Base-by-base conservation (phyloP, 2,888 invertebrate genomes). In the Sesia apiformis region DNA sequence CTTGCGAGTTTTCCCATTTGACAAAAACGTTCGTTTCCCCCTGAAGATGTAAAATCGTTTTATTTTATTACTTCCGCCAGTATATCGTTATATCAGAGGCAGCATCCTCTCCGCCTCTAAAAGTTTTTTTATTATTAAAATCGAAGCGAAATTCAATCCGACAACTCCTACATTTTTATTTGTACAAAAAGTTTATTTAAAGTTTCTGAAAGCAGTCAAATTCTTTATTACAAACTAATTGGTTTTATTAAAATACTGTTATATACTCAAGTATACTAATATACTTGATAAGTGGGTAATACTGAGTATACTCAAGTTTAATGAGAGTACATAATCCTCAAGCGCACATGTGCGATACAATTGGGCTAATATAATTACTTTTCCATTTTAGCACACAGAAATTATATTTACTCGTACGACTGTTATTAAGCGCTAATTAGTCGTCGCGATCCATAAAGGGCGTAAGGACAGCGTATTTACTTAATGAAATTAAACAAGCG, bases 1-100 rank as follows among this genome's bases (percentile, higher is more conserved):
- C 86, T 76, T 72, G 84, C 84, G 81, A 88, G 82, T 86, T 86
- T 86, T 83, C 84, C 84, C 82, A 84, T 88, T 88, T 81, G 78
- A 80, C 82, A 86, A 86, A 88, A 87, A 86, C 84, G 84, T 80
- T 83, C 83, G 76, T 78, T 81, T 83, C 84, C 85, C 84, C 84
- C 81, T 77, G 76, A 79, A 85, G 86, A 88, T 87, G 88, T 88
- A 86, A 88, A 89, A 88, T 87, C 86, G 87, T 88, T 89, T 89
- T 86, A 88, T 89, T 89, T 87, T 89, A 88, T 88, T 86, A 85
- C 85, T 85, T 86, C 86, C 86, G 76, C 76, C 80, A 78, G 81
- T 87, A 86, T 85, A 87, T 84, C 81, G 81, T 79, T 83, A 83
- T 81, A 84, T 81, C 78, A 76, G 71, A 70, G 74, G 72, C 74